Base-by-base conservation (phyloP, 2,113 vertebrate species). In the Rhinoptilus africanus region DNA sequence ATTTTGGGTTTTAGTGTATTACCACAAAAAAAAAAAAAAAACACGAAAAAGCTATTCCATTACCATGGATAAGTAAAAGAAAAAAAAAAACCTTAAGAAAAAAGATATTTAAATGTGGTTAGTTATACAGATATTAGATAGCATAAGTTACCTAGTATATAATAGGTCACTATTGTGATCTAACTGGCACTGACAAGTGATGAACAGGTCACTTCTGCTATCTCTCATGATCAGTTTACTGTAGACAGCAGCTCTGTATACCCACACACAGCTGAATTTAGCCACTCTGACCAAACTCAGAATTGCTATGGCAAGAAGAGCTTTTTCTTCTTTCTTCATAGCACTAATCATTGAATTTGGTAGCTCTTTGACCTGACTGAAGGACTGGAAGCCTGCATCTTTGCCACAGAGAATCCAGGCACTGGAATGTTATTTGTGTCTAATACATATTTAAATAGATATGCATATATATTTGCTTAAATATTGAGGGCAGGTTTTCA, bases 231-330 rank as follows among this genome's bases (percentile, higher is more conserved):
- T 12, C 1, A 2, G 6, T 51, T 69, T 47, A 32, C 21, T 34
- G 9, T 23, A 41, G 32, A 4, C n/a, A 28, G 7, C 14, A 35
- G 20, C 2, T 22, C 14, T 66, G 32, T 66, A 47, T 27, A n/a
- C 3, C 1, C 18, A 1, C 12, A 6, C 5, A 6, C 0, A 74
- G 6, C 5, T 78, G 28, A 77, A 60, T 54, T 78, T 51, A 56
- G 10, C 5, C 18, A 50, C 50, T 24, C 26, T 54, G 9, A 60
- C n/a, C 30, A 20, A 72, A 67, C 7, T 62, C 17, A 48, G 50
- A 89, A 83, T 41, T 48, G 23, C 20, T 57, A 39, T 11, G 43
- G 10, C 8, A 53, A 88, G 34, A 76, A 4, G 7, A n/a, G 4
- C 0, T 22, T 59, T 51, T 81, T 60, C 35, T 54, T 67, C 22